Evolutionary conservation across 1,140 invertebrate species (phyloP), one percentile per base, ranked within the genome.

Genomic region (Amphibalanus amphitrite): DNA sequence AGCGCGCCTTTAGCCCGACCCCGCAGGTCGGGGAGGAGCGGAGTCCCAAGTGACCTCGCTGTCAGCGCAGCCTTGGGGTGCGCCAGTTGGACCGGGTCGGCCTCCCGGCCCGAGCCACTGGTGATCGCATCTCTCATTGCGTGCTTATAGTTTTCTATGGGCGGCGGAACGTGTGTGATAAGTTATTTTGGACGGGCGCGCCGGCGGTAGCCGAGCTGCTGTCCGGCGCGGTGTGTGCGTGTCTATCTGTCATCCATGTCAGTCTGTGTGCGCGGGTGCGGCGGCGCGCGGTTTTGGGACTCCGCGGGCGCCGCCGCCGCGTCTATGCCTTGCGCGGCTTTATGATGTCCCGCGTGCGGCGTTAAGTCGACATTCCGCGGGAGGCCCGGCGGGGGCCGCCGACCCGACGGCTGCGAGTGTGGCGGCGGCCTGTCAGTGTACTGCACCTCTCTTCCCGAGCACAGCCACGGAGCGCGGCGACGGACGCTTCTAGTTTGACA

Each of bases 1-100:
- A 86, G 47, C 47, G 17, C 6, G 6, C 6, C 47, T 13, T 20
- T 23, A 3, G n/a, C 6, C 47, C 33, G 4, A 38, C 33, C 15
- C 33, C 4, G 33, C 33, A 15, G 33, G 33, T 4, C 33, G 33
- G 33, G 33, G 33, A 6, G 4, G 33, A 38, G 33, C 33, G 33
- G 33, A 15, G 33, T 4, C 33, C 17, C 10, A 20, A 13, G 1
- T 23, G 47, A 1, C 47, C 10, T n/a, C n/a, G n/a, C n/a, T n/a
- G n/a, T n/a, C n/a, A n/a, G n/a, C n/a, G n/a, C n/a, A n/a, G n/a
- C n/a, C n/a, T n/a, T n/a, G n/a, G n/a, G n/a, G n/a, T n/a, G n/a
- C n/a, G n/a, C n/a, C n/a, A n/a, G n/a, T n/a, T n/a, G n/a, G n/a
- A n/a, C n/a, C n/a, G n/a, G n/a, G n/a, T n/a, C n/a, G n/a, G n/a